These are phyloP conservation scores for Drosophila busckii DNA, from an alignment of 1,140 invertebrate genomes.

Conservation along the genomic window DNA sequence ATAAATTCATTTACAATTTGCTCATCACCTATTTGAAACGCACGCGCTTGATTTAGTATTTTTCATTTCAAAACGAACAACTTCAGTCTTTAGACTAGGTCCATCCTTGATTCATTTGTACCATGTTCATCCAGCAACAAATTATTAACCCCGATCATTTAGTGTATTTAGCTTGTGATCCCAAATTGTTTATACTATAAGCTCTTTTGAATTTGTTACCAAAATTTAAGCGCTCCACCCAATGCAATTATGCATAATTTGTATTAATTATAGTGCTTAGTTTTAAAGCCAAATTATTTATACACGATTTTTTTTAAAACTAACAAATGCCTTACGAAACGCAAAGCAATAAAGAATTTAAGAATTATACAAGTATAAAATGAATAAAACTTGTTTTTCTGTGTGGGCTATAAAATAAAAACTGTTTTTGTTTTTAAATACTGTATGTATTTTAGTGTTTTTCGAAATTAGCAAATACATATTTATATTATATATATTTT, in stretches of 20 bases:
- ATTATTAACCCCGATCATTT: constrained; percentile 16
- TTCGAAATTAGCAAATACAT: constrained; percentile 36
- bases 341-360: constrained; percentile 54
- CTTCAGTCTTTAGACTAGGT: constrained; percentile 18
- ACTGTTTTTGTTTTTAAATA: constrained; percentile 16
- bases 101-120: constrained; percentile 26
- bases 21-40: constrained; percentile 91
- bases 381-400: background rate
- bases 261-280: constrained; percentile 55
- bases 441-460: constrained; percentile 28
- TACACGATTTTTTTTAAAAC: constrained; percentile 43
- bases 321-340: constrained; percentile 44
- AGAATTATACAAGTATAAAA: constrained; percentile 13
- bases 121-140: constrained; percentile 35
- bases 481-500: constrained; percentile 32
- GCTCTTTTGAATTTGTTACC: constrained; percentile 42
- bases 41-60: constrained; percentile 87
- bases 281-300: constrained; percentile 68
- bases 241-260: constrained; percentile 26
- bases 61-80: constrained; percentile 32
- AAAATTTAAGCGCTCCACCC: constrained; percentile 33
- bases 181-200: constrained; percentile 32
- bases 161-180: constrained; percentile 25
- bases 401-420: background rate
- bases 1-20: constrained; percentile 92